A percentile compares a stretch with the other conserved stretches of the same genome.
These are phyloP conservation scores for Anoplophora glabripennis DNA, from an alignment of 1,140 invertebrate species.

Conservation along the genomic window DNA sequence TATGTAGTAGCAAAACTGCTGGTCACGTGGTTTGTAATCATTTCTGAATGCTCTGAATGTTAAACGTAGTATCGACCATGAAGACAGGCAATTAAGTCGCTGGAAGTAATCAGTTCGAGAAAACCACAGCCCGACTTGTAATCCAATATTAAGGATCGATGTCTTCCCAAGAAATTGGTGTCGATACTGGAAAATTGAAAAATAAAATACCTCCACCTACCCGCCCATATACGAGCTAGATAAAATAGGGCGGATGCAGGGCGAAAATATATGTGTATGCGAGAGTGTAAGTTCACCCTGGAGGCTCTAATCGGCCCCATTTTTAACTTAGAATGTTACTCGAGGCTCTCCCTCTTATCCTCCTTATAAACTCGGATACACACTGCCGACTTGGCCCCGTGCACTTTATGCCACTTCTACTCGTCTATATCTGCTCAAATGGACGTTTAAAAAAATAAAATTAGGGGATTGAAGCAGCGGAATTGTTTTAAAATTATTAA, in stretches of 20 bases:
- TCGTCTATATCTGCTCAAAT: no score
- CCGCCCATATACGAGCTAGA: neutral
- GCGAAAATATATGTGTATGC: slow-evolving; percentile 35
- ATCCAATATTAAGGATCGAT: slow-evolving; percentile 8
- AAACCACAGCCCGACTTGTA: neutral
- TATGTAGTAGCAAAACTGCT: no score
- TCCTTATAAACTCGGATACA: slow-evolving; percentile 5
- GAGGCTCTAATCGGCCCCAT: slow-evolving; percentile 35
- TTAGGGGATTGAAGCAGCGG: no score
- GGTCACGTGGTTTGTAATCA: no score
- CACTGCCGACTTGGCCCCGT: neutral
- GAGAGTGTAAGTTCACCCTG: slow-evolving; percentile 37
- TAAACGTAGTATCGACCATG: no score
- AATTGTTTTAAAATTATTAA: no score
- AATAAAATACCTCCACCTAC: slow-evolving; percentile 6
- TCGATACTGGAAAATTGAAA: slow-evolving; percentile 15
- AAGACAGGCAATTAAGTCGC: no score
- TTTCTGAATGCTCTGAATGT: no score
- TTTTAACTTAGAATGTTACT: slow-evolving; percentile 23
- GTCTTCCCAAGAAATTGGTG: slow-evolving; percentile 2
- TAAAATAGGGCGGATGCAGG: neutral
- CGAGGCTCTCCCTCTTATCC: slow-evolving; percentile 1
- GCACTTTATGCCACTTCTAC: neutral
- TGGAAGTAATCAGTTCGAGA: neutral
- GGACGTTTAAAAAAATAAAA: no score